These are phyloP conservation scores for Synergus itoensis DNA, from an alignment of 2,888 invertebrate species.

Conservation along the genomic window DNA sequence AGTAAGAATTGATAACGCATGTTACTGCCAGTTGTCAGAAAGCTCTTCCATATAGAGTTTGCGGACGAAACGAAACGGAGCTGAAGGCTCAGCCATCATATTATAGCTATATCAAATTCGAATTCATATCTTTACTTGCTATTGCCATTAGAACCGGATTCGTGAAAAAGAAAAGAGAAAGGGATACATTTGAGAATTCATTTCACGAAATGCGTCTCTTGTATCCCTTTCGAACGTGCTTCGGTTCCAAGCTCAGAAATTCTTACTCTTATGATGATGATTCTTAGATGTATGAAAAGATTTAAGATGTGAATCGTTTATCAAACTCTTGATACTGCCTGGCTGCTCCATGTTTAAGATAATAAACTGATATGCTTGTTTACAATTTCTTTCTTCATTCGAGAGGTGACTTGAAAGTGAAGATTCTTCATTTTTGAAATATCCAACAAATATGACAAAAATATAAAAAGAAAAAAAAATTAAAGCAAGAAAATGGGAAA, in stretches of 20 bases:
- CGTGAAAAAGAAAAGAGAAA: background rate
- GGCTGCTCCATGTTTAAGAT: background rate
- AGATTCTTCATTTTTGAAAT: background rate
- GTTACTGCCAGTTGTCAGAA: constrained; percentile 17
- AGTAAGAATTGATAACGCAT: constrained; percentile 16
- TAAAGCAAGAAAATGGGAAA: constrained; percentile 2
- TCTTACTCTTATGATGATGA: background rate
- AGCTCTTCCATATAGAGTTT: constrained; percentile 2
- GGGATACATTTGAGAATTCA: background rate
- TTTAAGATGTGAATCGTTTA: background rate
- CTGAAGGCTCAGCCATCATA: background rate
- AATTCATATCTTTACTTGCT: background rate
- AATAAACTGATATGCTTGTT: background rate
- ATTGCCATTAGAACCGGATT: background rate
- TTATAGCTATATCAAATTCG: background rate
- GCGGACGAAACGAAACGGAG: constrained; percentile 6
- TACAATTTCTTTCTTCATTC: too few species aligned
- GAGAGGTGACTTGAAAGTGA: background rate
- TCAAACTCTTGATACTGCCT: background rate
- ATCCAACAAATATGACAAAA: background rate
- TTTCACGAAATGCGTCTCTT: background rate
- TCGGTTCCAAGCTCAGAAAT: background rate
- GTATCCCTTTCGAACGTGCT: background rate
- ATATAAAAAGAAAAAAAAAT: background rate
- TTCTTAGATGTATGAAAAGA: background rate